Conservation (phyloP, 2,797 vertebrate species). For the Sebastes hopkinsi region DNA sequence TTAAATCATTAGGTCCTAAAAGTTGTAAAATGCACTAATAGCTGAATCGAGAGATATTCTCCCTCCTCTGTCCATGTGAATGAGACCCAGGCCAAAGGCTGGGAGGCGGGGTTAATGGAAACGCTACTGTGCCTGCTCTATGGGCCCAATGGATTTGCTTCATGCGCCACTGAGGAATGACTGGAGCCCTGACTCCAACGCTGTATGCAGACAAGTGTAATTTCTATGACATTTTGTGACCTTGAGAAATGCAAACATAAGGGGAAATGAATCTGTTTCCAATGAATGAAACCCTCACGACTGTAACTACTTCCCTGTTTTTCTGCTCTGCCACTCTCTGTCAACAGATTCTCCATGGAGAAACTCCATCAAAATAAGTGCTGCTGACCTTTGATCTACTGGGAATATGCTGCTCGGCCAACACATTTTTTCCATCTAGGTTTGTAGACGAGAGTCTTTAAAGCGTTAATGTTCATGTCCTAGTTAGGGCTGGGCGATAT, state of each 20-base stretch:
- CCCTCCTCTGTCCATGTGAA: no score
- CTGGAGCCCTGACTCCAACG: no score
- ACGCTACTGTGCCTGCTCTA: no score
- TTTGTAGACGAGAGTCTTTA: not conserved
- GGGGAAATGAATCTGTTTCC: not conserved
- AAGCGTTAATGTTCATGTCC: not conserved
- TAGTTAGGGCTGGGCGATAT: not conserved
- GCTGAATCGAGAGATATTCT: no score
- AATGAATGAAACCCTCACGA: not conserved
- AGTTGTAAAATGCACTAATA: no score
- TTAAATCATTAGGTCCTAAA: no score
- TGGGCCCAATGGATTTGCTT: no score
- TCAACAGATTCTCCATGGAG: not conserved
- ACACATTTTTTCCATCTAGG: not conserved
- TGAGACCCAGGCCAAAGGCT: rapidly evolving
- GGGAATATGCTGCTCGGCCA: not conserved
- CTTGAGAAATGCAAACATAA: not conserved
- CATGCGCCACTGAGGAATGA: no score
- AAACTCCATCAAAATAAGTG: not conserved
- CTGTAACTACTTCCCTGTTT: not conserved
- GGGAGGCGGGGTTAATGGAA: no score
- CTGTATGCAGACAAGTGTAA: not conserved
- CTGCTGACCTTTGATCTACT: not conserved
- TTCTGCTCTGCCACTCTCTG: not conserved
- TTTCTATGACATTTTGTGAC: not conserved